Conservation (phyloP, 2,888 invertebrate genomes). For the Carcina quercana region DNA sequence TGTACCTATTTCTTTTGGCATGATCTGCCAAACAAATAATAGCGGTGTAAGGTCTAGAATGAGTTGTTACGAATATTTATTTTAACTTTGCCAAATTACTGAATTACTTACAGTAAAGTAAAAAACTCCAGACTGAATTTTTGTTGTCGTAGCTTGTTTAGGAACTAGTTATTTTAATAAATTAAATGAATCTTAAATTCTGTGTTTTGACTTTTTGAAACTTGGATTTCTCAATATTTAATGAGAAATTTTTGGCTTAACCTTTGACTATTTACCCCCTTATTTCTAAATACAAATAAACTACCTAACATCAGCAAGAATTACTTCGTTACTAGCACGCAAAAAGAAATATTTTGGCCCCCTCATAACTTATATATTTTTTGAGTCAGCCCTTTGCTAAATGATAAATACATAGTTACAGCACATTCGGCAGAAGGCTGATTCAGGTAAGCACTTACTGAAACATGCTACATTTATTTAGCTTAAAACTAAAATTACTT, state of each 20-base stretch:
- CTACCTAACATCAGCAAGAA: background rate
- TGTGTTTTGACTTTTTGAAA: slow-evolving; percentile 16
- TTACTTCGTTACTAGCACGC: background rate
- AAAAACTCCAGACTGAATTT: slow-evolving; percentile 21
- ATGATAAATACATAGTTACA: background rate
- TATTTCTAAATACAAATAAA: background rate
- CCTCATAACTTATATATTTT: background rate
- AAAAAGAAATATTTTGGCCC: slow-evolving; percentile 1
- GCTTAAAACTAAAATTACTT: too few relatives aligned
- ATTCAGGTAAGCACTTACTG: too few relatives aligned
- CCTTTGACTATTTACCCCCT: background rate
- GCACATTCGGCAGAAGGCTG: background rate
- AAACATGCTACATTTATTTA: too few relatives aligned
- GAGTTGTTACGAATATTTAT: background rate
- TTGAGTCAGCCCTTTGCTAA: background rate
- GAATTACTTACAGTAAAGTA: background rate
- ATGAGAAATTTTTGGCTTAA: background rate
- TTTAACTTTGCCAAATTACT: too few relatives aligned
- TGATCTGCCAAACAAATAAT: slow-evolving; percentile 3
- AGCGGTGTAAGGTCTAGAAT: background rate
- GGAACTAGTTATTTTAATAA: slow-evolving; percentile 42
- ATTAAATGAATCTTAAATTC: slow-evolving; percentile 40
- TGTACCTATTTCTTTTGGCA: too few relatives aligned
- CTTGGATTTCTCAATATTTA: too few relatives aligned
- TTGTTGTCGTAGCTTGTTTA: slow-evolving; percentile 22